Base-by-base conservation (phyloP, 2,797 vertebrate genomes). In the Pelobates cultripes region DNA sequence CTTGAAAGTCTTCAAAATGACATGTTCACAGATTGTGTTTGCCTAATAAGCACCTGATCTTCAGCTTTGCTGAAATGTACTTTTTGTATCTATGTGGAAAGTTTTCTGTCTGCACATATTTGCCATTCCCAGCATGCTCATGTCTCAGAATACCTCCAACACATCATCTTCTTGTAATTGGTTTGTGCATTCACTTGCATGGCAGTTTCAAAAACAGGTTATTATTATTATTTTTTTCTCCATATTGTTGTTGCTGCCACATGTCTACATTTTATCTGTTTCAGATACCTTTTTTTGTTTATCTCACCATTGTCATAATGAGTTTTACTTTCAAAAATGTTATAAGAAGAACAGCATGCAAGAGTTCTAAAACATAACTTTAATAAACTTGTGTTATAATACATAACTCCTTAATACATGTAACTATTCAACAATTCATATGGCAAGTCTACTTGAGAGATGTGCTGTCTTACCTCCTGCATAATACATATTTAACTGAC, bases 111-210 rank as follows among this genome's bases (percentile, higher is more conserved):
- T 12, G 28, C 57, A 75, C 41, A 63, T 44, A 63, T 75, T 75
- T 43, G 60, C 60, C 72, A 73, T 75, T 75, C 42, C 55, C 73
- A 75, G 57, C 73, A 64, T 75, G 73, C 60, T 17, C 13, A 3
- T 7, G 73, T 10, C 73, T 75, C 17, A 3, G 57, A 63, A 75
- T 63, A 63, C 60, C 57, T 75, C 60, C 42, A 75, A 55, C 43
- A 63, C 57, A 64, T 75, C 73, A 43, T 41, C 60, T 57, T 45
- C 73, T 64, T 42, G 43, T 64, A 75, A 75, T 63, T 75, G 73
- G 57, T 15, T 63, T 45, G 42, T 45, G n/a, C 60, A 75, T 61
- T 40, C 43, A 63, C 63, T 75, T 61, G 73, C 4, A 7, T 64
- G 57, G 43, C 73, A 75, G 73, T 28, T 73, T 73, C 13, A 73